Conservation (phyloP, 2,888 invertebrate species). For the Drosophila engyochracea region DNA sequence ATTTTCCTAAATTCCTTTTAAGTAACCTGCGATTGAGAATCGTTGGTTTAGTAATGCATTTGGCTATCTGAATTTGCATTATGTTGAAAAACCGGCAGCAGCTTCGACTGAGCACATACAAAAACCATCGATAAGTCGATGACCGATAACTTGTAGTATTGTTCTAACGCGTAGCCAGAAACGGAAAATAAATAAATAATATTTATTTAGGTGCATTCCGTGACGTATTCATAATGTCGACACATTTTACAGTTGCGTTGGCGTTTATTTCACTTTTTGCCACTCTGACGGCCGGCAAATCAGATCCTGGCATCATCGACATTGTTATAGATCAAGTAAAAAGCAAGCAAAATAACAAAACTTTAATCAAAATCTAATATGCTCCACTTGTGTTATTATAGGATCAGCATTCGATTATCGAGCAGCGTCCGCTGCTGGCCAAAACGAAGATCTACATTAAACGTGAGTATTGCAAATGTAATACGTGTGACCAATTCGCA, state of each 20-base stretch:
- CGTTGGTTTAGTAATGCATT: background rate
- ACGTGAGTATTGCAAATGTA: constrained; percentile 86
- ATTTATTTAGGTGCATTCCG: constrained; percentile 50
- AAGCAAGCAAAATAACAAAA: constrained; percentile 27
- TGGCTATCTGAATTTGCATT: background rate
- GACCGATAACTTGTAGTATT: constrained; percentile 47
- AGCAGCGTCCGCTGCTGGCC: constrained; percentile 88
- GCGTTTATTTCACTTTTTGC: constrained; percentile 41
- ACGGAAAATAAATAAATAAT: constrained; percentile 51
- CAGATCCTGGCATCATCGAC: constrained; percentile 64
- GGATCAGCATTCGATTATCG: constrained; percentile 70
- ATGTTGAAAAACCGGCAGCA: constrained; percentile 29
- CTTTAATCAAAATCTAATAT: constrained; percentile 14
- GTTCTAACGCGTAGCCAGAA: constrained; percentile 57
- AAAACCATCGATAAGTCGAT: constrained; percentile 37
- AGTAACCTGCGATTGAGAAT: background rate
- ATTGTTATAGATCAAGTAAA: constrained; percentile 56
- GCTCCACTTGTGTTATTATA: constrained; percentile 23
- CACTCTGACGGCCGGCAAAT: constrained; percentile 43
- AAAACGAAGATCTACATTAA: constrained; percentile 89
- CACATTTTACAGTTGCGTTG: constrained; percentile 48
- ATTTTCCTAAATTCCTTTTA: background rate
- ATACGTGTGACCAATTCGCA: constrained; percentile 42
- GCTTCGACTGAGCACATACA: constrained; percentile 24
- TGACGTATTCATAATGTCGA: constrained; percentile 40